These are phyloP conservation scores for Rhincodon typus DNA, from an alignment of 2,797 vertebrate species.

Conservation along the genomic window DNA sequence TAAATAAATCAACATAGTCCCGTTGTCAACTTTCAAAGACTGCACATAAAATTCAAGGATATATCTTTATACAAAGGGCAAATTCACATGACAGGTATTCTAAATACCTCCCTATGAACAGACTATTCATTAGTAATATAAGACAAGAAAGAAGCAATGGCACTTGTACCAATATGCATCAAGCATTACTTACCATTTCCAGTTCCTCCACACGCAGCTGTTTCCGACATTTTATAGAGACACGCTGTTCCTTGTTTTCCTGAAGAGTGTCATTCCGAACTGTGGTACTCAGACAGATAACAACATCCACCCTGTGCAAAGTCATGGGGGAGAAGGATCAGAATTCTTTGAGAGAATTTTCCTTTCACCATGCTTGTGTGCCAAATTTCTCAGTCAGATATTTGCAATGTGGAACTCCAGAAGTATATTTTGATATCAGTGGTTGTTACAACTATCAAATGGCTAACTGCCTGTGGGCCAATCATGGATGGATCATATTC, in stretches of 20 bases:
- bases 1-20: no score
- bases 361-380: background rate
- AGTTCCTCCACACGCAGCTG: constrained; percentile 93
- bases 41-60: background rate
- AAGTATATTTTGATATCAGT: background rate
- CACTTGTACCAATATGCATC: background rate
- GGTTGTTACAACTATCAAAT: background rate
- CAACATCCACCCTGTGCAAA: constrained; percentile 82
- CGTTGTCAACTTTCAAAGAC: background rate
- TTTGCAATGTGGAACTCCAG: background rate
- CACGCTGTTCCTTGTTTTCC: constrained; percentile 85
- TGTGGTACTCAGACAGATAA: constrained; percentile 90
- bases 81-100: background rate
- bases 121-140: background rate
- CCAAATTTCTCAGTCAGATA: background rate
- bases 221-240: constrained; percentile 89
- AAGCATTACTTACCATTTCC: constrained; percentile 75
- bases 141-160: background rate
- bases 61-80: background rate
- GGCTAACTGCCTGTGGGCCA: background rate
- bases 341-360: background rate
- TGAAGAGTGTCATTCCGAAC: constrained; percentile 92
- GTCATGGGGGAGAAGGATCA: background rate
- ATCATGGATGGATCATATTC: background rate
- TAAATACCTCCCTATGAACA: background rate